Percentiles rank a stretch among this genome's conserved stretches.
phyloP scores from a whole-genome alignment of 2,113 vertebrate species.

The Hippocampus barbouri region DNA sequence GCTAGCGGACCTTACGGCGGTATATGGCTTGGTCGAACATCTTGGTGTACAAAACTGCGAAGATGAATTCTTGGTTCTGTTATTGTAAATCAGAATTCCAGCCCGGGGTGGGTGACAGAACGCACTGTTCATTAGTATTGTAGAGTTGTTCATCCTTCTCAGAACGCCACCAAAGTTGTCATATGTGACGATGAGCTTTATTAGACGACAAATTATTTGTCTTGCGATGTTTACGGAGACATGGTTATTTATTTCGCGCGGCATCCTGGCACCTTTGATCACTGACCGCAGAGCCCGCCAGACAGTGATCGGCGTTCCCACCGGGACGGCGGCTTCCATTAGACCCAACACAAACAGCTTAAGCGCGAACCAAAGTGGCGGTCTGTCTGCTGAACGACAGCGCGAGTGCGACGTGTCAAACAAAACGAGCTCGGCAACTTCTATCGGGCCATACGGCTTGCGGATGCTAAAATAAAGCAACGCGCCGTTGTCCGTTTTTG shows the following conservation, averaged over 20 bases:
- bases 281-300: conserved; percentile 33
- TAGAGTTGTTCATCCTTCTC: neutral
- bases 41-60: too few species aligned
- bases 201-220: conserved; percentile 17
- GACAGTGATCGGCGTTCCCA: conserved; percentile 41
- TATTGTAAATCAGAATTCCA: too few species aligned
- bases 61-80: too few species aligned
- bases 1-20: too few species aligned
- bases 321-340: conserved; percentile 29
- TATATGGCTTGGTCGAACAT: too few species aligned
- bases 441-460: neutral
- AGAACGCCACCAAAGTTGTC: conserved; percentile 1
- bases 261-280: conserved; percentile 29
- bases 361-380: conserved; percentile 13
- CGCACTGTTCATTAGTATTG: too few species aligned
- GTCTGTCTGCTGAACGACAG: neutral
- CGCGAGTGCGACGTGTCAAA: conserved; percentile 20
- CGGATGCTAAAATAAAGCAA: conserved; percentile 28
- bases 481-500: conserved; percentile 10
- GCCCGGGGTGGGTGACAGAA: too few species aligned
- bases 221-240: conserved; percentile 21
- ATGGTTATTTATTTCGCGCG: conserved; percentile 39
- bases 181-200: conserved; percentile 7
- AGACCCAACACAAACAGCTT: conserved; percentile 28
- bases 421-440: conserved; percentile 17